Evolutionary conservation across 2,888 invertebrate genomes (phyloP).

Genomic region (Troides oblongomaculatus): DNA sequence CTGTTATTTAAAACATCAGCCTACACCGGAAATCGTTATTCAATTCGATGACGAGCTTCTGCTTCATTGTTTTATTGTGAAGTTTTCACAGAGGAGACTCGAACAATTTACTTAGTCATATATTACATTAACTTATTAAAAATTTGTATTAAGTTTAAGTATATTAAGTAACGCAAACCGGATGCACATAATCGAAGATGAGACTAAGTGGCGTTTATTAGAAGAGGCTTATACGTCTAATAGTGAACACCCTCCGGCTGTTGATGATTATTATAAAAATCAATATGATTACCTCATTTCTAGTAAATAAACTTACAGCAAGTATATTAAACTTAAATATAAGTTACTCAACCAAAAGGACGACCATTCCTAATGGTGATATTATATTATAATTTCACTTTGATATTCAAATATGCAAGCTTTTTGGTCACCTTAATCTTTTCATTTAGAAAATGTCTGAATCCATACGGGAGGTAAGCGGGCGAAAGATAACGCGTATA

Average conservation of each 20-base stretch:
- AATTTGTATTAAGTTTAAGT: too few species aligned
- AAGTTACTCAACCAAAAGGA: neutral
- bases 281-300: too few species aligned
- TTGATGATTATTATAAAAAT: too few species aligned
- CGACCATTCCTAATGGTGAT: slow-evolving; percentile 43
- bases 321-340: neutral
- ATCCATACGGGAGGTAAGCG: slow-evolving; percentile 37
- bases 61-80: neutral
- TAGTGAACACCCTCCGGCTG: too few species aligned
- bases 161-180: too few species aligned
- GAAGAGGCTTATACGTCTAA: too few species aligned
- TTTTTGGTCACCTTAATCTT: slow-evolving; percentile 61
- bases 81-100: neutral
- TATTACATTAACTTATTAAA: neutral
- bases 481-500: slow-evolving; percentile 48
- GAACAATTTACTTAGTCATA: neutral
- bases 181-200: too few species aligned
- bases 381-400: slow-evolving; percentile 40
- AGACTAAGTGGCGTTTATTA: too few species aligned
- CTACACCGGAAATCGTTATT: neutral
- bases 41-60: slow-evolving; percentile 2
- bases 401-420: slow-evolving; percentile 49
- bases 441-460: slow-evolving; percentile 50
- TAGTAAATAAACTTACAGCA: too few species aligned
- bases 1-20: too few species aligned